A percentile compares a stretch with the other conserved stretches of the same genome.
phyloP scores from a whole-genome alignment of 2,888 invertebrate species.

The Chrysomela aeneicollis region DNA sequence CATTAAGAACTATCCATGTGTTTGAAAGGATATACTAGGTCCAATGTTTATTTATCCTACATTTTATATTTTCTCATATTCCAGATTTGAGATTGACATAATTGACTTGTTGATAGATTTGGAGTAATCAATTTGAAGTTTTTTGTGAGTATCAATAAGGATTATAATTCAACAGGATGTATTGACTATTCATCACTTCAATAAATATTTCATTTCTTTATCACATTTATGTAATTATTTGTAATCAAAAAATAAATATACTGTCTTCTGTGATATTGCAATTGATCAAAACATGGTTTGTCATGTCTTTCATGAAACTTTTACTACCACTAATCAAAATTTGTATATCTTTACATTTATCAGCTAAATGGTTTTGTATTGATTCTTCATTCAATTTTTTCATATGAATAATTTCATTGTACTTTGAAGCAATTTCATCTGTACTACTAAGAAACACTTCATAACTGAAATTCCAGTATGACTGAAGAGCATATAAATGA shows the following conservation, averaged over 20 bases:
- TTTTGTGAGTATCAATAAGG: too few relatives aligned
- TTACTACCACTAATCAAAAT: constrained; percentile 71
- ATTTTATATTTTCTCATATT: too few relatives aligned
- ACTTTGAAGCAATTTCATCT: constrained; percentile 54
- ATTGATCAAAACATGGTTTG: constrained; percentile 51
- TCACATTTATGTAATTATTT: constrained; percentile 6
- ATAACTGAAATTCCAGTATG: constrained; percentile 80
- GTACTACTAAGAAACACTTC: constrained; percentile 64
- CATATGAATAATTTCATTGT: constrained; percentile 64
- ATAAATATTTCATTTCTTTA: too few relatives aligned
- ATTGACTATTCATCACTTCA: not conserved
- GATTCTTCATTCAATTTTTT: constrained; percentile 58
- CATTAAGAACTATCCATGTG: not conserved
- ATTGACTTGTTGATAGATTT: too few relatives aligned
- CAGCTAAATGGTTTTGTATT: constrained; percentile 56
- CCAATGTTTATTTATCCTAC: not conserved
- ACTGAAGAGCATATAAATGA: constrained; percentile 66
- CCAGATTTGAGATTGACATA: too few relatives aligned
- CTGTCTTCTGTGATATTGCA: constrained; percentile 53
- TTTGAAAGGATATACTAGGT: not conserved
- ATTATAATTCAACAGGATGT: not conserved
- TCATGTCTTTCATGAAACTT: constrained; percentile 65
- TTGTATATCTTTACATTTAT: constrained; percentile 56
- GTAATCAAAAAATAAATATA: constrained; percentile 59
- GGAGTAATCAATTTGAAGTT: too few relatives aligned